Evolutionary conservation across 2,797 vertebrate genomes (phyloP), one percentile per base, ranked within the genome.

Genomic region (Rhincodon typus): DNA sequence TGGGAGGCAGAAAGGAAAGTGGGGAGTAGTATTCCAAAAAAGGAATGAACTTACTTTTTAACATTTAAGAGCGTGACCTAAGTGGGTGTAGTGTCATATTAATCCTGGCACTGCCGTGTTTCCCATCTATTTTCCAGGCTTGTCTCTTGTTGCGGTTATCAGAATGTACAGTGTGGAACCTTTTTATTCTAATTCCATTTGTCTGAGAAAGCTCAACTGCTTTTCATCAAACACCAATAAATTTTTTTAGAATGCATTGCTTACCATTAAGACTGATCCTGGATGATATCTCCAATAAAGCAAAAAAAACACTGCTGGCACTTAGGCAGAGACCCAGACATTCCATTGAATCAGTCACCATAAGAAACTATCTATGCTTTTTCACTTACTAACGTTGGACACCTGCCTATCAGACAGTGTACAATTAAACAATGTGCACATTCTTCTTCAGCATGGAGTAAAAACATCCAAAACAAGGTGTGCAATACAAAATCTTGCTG

Each of bases 301-400:
- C 77, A 69, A 70, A 95, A 74, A 95, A 74, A 77, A 72, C 94
- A 95, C 96, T 96, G 96, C 97, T 96, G 96, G 96, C 97, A 97
- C 88, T 96, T 96, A 97, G 96, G 96, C 96, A 96, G 96, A 96
- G 96, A 96, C 96, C 96, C 96, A 97, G 96, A 96, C 96, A 96
- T 97, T 97, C 96, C 96, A 96, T 96, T 96, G 96, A 96, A 96
- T 97, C 97, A 96, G 94, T 72, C 94, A 96, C 82, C 96, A 96
- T 95, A 96, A 94, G 96, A 97, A 96, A 96, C 69, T 96, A 96
- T 77, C 70, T 77, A 70, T 95, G 70, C 50, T 96, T 94, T 57
- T 96, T 96, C 91, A 96, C 96, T 96, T 69, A 70, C 96, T 95
- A 96, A 96, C 95, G 46, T 96, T 66, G 95, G 91, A 96, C 30